Conservation (phyloP, 2,888 invertebrate species). For the Amphimallon solstitiale region DNA sequence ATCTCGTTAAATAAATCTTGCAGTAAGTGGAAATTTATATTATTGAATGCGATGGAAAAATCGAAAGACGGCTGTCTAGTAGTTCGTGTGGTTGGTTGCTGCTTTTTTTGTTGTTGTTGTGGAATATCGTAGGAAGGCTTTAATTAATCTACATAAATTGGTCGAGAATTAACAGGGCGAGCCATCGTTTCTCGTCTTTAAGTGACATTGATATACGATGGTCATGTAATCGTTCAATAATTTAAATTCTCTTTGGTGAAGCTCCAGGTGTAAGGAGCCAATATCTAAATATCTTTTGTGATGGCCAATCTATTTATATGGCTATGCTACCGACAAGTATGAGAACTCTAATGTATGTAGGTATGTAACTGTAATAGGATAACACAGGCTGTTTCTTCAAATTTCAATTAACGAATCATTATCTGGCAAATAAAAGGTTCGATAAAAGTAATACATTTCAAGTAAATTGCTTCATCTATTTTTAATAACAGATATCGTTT, state of each 20-base stretch:
- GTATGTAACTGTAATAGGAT: constrained; percentile 4
- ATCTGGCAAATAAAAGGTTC: background rate
- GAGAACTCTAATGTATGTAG: background rate
- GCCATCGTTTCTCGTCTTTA: constrained; percentile 3
- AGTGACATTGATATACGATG: constrained; percentile 26
- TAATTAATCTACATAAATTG: constrained; percentile 32
- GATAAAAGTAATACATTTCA: background rate
- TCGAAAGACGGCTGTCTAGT: constrained; percentile 17
- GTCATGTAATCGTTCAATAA: constrained; percentile 12
- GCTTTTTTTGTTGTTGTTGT: constrained; percentile 1
- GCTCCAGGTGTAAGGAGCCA: background rate
- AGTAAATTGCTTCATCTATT: constrained; percentile 15
- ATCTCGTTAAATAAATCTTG: constrained; percentile 35
- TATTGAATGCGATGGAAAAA: constrained; percentile 32
- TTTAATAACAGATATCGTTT: too few species aligned
- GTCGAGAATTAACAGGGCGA: background rate
- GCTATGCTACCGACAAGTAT: background rate
- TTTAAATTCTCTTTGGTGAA: constrained; percentile 11
- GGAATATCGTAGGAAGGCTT: constrained; percentile 12
- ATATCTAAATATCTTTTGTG: background rate
- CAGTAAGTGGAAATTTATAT: constrained; percentile 33
- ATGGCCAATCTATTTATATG: background rate
- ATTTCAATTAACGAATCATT: background rate
- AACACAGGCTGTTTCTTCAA: background rate
- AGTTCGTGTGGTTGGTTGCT: background rate